phyloP scores from a whole-genome alignment of 1,140 invertebrate species.

The Anadara kagoshimensis region DNA sequence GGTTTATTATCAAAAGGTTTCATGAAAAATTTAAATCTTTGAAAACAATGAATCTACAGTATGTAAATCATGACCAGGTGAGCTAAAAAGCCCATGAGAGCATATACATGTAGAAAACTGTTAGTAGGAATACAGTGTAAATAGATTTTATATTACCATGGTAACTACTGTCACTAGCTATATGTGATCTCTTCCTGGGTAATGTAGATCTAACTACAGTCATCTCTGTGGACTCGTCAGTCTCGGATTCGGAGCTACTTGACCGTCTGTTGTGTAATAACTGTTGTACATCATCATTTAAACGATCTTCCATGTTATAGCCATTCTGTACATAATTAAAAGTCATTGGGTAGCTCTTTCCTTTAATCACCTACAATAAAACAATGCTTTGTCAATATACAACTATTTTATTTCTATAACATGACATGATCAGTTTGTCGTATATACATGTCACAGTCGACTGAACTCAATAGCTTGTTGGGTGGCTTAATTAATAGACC shows the following conservation, averaged over 20 bases:
- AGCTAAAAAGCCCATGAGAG: no score
- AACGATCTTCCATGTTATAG: conserved; percentile 58
- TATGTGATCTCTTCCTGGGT: conserved; percentile 51
- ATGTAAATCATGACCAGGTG: no score
- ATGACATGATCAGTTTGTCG: no score
- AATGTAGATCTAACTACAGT: conserved; percentile 78
- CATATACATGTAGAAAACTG: no score
- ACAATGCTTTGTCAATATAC: no score
- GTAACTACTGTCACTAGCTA: conserved; percentile 69
- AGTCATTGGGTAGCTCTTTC: conserved; percentile 80
- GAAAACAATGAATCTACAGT: no score
- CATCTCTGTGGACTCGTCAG: conserved; percentile 72
- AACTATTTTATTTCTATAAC: no score
- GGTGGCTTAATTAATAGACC: no score
- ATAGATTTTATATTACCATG: conserved; percentile 52
- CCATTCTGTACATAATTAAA: conserved; percentile 72
- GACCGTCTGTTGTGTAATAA: conserved; percentile 56
- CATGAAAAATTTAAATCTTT: no score
- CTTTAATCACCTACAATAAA: conserved; percentile 62
- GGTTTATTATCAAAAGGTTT: no score
- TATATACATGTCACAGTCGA: no score
- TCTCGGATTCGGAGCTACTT: conserved; percentile 79
- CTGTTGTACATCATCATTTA: conserved; percentile 65
- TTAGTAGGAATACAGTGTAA: not conserved
- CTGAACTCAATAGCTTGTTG: no score